These are phyloP conservation scores for Bedellia somnulentella DNA, from an alignment of 2,888 invertebrate species.

Conservation along the genomic window DNA sequence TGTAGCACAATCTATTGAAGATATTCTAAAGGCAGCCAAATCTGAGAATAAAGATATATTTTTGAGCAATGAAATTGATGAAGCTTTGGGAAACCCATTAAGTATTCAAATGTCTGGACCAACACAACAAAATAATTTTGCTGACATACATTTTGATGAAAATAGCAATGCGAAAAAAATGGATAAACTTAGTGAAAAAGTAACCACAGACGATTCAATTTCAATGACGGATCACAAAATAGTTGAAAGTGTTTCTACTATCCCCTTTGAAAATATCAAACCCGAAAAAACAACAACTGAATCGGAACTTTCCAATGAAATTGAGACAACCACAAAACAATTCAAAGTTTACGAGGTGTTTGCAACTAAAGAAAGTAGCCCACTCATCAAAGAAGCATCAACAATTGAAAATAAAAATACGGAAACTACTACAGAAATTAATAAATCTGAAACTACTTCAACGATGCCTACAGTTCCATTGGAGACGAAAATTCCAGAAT, in stretches of 20 bases:
- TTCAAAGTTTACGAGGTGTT: conserved; percentile 45
- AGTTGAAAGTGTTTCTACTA: conserved; percentile 44
- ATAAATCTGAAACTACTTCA: conserved; percentile 15
- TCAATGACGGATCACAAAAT: no score
- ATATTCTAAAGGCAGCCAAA: conserved; percentile 33
- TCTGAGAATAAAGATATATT: conserved; percentile 39
- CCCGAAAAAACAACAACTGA: conserved; percentile 21
- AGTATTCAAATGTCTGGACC: conserved; percentile 9
- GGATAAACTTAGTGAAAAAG: no score
- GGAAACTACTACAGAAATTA: conserved; percentile 8
- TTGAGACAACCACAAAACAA: conserved; percentile 32
- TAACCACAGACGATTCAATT: no score
- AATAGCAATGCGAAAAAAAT: no score
- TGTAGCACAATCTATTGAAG: conserved; percentile 37
- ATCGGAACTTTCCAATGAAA: conserved; percentile 21
- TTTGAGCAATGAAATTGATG: conserved; percentile 52
- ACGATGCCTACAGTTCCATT: conserved; percentile 25
- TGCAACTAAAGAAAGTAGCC: conserved; percentile 16
- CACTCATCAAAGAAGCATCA: conserved; percentile 13
- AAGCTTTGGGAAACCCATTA: conserved; percentile 16
- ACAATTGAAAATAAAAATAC: neutral
- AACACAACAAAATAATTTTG: no score
- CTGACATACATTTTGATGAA: no score
- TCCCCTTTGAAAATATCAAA: conserved; percentile 25
- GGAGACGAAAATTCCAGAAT: conserved; percentile 16